Evolutionary conservation across 2,797 vertebrate species (phyloP), one percentile per base, ranked within the genome.

Genomic region (Astyanax mexicanus): DNA sequence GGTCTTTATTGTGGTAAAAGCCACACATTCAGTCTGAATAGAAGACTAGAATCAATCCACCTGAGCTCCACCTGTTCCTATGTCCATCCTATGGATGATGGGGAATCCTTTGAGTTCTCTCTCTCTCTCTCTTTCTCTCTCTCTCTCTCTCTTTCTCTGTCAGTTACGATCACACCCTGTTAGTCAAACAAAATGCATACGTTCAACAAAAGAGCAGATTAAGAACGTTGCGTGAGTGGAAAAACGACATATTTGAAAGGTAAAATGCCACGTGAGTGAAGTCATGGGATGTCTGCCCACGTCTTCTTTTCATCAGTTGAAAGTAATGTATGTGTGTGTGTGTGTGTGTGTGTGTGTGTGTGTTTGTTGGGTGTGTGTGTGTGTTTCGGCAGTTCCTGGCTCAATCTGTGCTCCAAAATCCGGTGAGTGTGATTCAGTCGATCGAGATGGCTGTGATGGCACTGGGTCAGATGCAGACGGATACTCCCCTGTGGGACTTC

Each of bases 401-500:
- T 0, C 78, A 90, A 29, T 11, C 88, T 80, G 72, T 93, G 68
- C 8, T 84, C 52, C 80, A 75, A 10, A 75, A 89, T 29, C 88
- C 91, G n/a, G 35, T 83, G 0, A 74, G 84, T 60, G 23, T 83
- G 38, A 6, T 88, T 23, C 52, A 52, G 1, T 1, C 37, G 0
- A 51, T 84, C 0, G 90, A 83, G 47, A 25, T 51, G 42, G 47
- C 27, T 0, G 1, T 93, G 69, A 6, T 74, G 69, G 29, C 79
- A 15, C 84, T 91, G 15, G 55, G 89, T 27, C 64, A 78, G 25
- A 82, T 94, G 55, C 93, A 94, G 77, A 85, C 87, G 27, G 78
- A 94, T 40, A 80, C 38, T 0, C 78, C 84, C 0, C 32, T 94
- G 47, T 94, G 92, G 92, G 91, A 93, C 6, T 78, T 47, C 27